Percentiles rank a stretch among this genome's conserved stretches.
Conservation (phyloP, 37 sponge, comb jelly and placozoan species). For the Cliona cf. orientalis region DNA sequence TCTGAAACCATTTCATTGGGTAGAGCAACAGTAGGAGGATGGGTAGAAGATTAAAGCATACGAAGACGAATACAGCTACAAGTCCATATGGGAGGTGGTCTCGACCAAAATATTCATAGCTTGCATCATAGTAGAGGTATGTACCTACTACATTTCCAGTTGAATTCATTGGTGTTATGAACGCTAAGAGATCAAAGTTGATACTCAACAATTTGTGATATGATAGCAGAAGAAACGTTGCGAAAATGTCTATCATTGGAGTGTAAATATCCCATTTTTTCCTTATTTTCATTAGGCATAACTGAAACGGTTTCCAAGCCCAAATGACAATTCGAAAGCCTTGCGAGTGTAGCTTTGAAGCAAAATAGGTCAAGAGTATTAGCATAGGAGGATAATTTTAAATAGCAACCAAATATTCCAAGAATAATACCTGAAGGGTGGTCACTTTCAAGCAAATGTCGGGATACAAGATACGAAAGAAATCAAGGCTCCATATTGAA, state of each 20-base stretch:
- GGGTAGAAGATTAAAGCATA: background rate
- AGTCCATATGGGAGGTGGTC: conserved; percentile 7
- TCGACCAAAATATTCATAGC: background rate
- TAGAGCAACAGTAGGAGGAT: background rate
- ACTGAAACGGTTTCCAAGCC: conserved; percentile 6
- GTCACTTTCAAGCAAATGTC: conserved; percentile 9
- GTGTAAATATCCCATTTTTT: conserved; percentile 20
- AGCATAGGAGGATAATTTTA: conserved; percentile 8
- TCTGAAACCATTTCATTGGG: background rate
- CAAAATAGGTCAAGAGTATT: background rate
- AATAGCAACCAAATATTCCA: background rate
- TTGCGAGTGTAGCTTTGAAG: background rate
- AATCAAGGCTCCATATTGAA: conserved; percentile 13
- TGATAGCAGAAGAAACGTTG: conserved; percentile 20
- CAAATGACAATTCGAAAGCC: background rate
- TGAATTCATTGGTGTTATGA: background rate
- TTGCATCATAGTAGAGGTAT: conserved; percentile 3
- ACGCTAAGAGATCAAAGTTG: background rate
- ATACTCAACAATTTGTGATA: conserved; percentile 10
- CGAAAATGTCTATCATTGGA: conserved; percentile 18
- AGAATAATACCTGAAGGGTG: background rate
- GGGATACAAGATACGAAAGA: background rate
- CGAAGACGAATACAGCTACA: background rate
- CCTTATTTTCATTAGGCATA: background rate
- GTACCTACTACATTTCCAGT: background rate